Evolutionary conservation across 2,797 vertebrate species (phyloP), one percentile per base, ranked within the genome.

Genomic region (Liparis tanakae): DNA sequence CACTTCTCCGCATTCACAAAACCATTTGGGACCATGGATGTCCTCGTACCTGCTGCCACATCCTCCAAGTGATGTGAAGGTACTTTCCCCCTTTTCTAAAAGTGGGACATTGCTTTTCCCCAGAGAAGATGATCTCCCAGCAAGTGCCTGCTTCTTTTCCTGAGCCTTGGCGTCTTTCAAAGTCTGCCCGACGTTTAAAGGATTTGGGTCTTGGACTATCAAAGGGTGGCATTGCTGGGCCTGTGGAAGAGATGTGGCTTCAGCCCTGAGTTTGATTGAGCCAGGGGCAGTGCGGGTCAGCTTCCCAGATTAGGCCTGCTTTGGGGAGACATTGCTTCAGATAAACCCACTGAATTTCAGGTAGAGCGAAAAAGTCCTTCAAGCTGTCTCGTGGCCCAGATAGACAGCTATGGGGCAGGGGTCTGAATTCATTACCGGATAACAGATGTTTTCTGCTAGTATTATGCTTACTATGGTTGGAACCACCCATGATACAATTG

Each of bases 161-260:
- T 86, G 83, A 89, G 88, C 88, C 80, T 72, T 37, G 77, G 84
- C 77, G 87, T 88, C 85, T 88, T 82, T 92, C 85, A 82, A 70
- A 90, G 82, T 84, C 81, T 79, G 71, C 68, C 78, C 17, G 44
- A 89, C 84, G 85, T 87, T 91, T 88, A 91, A 89, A 87, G 85
- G 85, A 91, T 89, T 89, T 85, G 81, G 87, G 82, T 78, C 72
- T 88, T 44, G 37, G 22, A 74, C 86, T 87, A 88, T 91, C 82
- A 89, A 91, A 88, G 82, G 70, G 72, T 74, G 84, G 74, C 72
- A 77, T 88, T 55, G 72, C 81, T 65, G 81, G 85, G 76, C 86
- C 77, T 88, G 78, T 91, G 82, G 80, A 84, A 89, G 75, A 85
- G 86, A 78, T 8, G 15, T 65, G 79, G 88, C 82, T 87, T 78